A percentile compares a stretch with the other conserved stretches of the same genome.
Conservation (phyloP, 2,888 invertebrate species). For the Bombylius major region DNA sequence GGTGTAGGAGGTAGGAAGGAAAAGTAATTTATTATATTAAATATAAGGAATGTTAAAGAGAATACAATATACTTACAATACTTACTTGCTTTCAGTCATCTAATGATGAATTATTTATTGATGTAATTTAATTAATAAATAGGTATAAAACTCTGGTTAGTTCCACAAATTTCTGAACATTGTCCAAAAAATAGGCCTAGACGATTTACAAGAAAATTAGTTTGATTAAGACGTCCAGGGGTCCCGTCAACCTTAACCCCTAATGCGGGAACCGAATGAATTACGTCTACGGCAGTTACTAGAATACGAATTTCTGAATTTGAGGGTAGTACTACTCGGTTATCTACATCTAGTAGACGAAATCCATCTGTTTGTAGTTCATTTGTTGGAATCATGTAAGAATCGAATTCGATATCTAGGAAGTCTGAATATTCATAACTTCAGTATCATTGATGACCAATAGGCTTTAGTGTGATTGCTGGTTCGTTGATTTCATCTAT, state of each 20-base stretch:
- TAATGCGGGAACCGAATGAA: constrained; percentile 49
- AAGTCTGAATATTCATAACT: too few relatives aligned
- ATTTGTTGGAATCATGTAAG: too few relatives aligned
- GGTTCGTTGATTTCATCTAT: too few relatives aligned
- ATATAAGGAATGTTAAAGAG: constrained; percentile 36
- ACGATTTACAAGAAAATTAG: constrained; percentile 46
- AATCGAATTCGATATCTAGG: too few relatives aligned
- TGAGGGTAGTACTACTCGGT: constrained; percentile 45
- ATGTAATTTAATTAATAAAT: constrained; percentile 49
- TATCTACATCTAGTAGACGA: constrained; percentile 51
- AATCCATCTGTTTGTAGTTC: too few relatives aligned
- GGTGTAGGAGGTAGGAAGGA: constrained; percentile 29
- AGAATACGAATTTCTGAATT: constrained; percentile 50
- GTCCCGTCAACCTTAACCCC: constrained; percentile 53
- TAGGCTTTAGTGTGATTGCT: too few relatives aligned
- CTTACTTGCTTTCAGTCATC: constrained; percentile 56
- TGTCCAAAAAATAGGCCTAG: constrained; percentile 58
- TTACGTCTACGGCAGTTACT: constrained; percentile 49
- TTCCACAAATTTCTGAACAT: constrained; percentile 73
- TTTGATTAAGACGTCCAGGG: constrained; percentile 53
- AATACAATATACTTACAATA: too few relatives aligned
- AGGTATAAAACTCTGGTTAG: constrained; percentile 69
- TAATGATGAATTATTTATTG: constrained; percentile 45
- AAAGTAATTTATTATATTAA: constrained; percentile 44
- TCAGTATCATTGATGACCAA: too few relatives aligned